phyloP scores from a whole-genome alignment of 2,888 invertebrate species.

The Sylvicola cinctus region DNA sequence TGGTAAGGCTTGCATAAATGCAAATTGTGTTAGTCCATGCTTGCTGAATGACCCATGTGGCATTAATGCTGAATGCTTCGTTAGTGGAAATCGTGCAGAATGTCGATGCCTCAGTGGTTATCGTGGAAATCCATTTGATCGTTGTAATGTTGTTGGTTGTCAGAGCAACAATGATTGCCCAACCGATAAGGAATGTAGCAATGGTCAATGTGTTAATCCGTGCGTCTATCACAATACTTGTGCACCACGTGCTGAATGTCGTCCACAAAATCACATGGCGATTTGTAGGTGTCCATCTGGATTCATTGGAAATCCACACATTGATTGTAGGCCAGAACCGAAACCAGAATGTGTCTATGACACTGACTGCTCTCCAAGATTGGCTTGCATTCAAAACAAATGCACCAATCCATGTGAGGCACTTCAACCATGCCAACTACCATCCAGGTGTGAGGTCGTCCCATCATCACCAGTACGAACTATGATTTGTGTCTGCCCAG shows the following conservation, averaged over 20 bases:
- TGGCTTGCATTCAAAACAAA: constrained; percentile 61
- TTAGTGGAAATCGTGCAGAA: constrained; percentile 46
- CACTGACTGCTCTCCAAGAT: constrained; percentile 55
- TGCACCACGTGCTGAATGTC: constrained; percentile 56
- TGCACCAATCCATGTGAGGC: constrained; percentile 68
- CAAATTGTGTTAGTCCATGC: constrained; percentile 72
- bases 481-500: constrained; percentile 76
- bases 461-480: constrained; percentile 67
- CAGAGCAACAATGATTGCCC: constrained; percentile 76
- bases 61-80: constrained; percentile 62
- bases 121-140: constrained; percentile 53
- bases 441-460: constrained; percentile 62
- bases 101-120: constrained; percentile 68
- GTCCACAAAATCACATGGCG: constrained; percentile 59
- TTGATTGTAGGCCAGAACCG: constrained; percentile 53
- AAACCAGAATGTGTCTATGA: constrained; percentile 61
- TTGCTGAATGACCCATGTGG: constrained; percentile 61
- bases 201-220: constrained; percentile 68
- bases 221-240: constrained; percentile 61
- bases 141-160: constrained; percentile 64
- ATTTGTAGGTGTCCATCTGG: constrained; percentile 68
- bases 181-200: constrained; percentile 61
- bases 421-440: constrained; percentile 57
- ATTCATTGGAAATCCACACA: constrained; percentile 58
- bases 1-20: constrained; percentile 65